Conservation (phyloP, 2,113 vertebrate species). For the Apodemus speciosus region DNA sequence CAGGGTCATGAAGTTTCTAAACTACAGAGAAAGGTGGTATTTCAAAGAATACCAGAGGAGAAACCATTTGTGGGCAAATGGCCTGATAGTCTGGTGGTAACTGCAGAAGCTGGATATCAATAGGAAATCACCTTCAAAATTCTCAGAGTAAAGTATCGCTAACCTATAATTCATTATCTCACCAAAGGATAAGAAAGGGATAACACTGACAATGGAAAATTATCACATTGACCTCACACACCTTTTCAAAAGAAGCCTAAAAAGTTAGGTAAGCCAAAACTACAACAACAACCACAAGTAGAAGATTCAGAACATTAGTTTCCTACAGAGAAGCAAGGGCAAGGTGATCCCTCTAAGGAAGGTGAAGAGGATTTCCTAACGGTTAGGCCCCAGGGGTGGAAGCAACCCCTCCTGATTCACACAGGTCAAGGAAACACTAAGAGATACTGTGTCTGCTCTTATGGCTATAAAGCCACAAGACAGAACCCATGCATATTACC, state of each 20-base stretch:
- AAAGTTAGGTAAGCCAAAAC: background rate
- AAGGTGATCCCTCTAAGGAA: background rate
- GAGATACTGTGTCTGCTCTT: background rate
- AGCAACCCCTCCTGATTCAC: background rate
- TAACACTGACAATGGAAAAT: background rate
- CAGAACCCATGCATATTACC: background rate
- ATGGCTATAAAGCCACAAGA: background rate
- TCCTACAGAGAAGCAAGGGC: background rate
- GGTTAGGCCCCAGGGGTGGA: background rate
- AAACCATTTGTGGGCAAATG: background rate
- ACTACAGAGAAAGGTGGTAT: background rate
- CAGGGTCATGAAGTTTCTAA: background rate
- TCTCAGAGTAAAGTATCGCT: slow-evolving; percentile 4
- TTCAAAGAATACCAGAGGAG: background rate
- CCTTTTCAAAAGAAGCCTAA: background rate
- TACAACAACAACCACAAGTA: background rate
- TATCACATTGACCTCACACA: background rate
- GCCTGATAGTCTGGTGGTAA: background rate
- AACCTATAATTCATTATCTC: background rate
- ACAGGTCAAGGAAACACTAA: background rate
- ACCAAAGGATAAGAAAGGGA: background rate
- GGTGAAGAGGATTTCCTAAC: background rate
- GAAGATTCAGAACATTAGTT: background rate
- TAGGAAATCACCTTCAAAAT: background rate
- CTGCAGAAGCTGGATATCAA: background rate